Evolutionary conservation across 2,113 vertebrate genomes (phyloP).

Genomic region (Orycteropus afer): DNA sequence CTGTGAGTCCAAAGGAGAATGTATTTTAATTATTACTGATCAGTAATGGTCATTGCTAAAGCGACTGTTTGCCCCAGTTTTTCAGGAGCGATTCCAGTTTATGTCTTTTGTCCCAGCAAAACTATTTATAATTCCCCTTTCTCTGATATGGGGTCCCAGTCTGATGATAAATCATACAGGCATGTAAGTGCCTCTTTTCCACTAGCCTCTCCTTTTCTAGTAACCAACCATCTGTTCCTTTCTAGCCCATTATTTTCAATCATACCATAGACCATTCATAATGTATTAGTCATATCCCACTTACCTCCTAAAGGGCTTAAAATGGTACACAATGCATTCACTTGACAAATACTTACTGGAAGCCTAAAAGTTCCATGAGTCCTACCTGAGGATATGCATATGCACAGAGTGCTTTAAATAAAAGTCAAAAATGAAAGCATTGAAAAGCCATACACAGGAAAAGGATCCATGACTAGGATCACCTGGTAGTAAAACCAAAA

Average conservation of each 20-base stretch:
- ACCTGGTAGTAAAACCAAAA: background rate
- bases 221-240: background rate
- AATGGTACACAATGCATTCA: background rate
- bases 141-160: accelerated
- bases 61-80: background rate
- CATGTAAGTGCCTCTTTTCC: background rate
- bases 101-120: background rate
- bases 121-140: background rate
- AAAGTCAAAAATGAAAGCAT: background rate
- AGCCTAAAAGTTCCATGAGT: background rate
- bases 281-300: background rate
- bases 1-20: background rate
- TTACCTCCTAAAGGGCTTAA: constrained; percentile 46
- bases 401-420: background rate
- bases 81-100: background rate
- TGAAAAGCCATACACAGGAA: background rate
- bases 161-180: accelerated
- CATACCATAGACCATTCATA: background rate
- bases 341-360: constrained; percentile 1
- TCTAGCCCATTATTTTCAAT: background rate
- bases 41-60: background rate
- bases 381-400: background rate
- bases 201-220: background rate
- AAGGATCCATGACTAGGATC: background rate
- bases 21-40: background rate